Base-by-base conservation (phyloP, 2,888 invertebrate species). In the Uropetala carovei region DNA sequence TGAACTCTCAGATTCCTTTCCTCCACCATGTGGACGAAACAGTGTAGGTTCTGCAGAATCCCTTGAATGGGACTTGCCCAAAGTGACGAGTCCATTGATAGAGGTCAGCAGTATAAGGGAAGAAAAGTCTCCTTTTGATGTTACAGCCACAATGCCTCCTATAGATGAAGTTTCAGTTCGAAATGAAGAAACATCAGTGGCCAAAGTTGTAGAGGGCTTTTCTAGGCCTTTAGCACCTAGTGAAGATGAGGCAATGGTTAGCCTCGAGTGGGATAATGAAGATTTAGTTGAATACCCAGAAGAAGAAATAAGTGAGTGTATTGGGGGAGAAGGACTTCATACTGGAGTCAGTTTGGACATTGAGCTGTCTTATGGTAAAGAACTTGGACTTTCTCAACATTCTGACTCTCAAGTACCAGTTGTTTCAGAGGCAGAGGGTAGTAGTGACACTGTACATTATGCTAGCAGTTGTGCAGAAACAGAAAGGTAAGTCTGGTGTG, bases 31-130 rank as follows among this genome's bases (percentile, higher is more conserved):
- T 14, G 83, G 82, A 27, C 59, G 89, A 43, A 30, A 30, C 22
- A 93, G 93, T 85, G 92, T 93, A 27, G 93, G 93, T 13, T 93
- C 93, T 8, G 92, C 93, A 0, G 93, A 93, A 85, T 94, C 94
- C 10, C 92, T 94, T 14, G 93, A 93, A 83, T 94, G 94, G 93
- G 94, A 94, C 92, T 94, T 93, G 4, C 93, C 93, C n/a, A 92
- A 93, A n/a, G 92, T 92, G n/a, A 92, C 86, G 13, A 93, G 93
- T 89, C 93, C 93, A 7, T 92, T 92, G 64, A 92, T 89, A 81
- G 64, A 75, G 16, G 75, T 75, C 18, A 60, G 18, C 18, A 43
- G 57, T 22, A 59, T 57, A 8, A 60, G 27, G 14, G 59, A 57
- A 18, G 82, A 83, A 30, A 60, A 59, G 14, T 83, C 92, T 30